Evolutionary conservation across 2,113 vertebrate genomes (phyloP), one percentile per base, ranked within the genome.

Genomic region (Caloenas nicobarica): DNA sequence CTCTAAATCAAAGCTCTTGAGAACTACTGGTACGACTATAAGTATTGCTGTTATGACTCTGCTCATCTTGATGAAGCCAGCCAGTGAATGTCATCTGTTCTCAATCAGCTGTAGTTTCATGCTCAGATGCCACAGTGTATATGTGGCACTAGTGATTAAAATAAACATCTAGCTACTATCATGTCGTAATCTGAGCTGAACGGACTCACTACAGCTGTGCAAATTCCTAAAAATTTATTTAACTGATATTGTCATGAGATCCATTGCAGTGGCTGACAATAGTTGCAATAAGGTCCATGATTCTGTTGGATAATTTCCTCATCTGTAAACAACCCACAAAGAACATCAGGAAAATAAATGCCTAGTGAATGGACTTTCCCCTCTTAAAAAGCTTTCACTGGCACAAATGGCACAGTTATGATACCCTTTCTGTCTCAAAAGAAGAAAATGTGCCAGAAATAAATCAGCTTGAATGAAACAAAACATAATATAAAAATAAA

Each of bases 371-470:
- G 60, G 28, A 44, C 14, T 5, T 77, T 33, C 7, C 23, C 16
- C 18, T 81, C 38, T 71, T 50, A n/a, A 61, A 68, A 68, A 44
- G 6, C 26, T 81, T 91, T 72, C 38, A 24, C 14, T 79, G 28
- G 24, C 29, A 42, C 57, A 64, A 64, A 64, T 53, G 16, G 22
- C 62, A 66, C 16, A 29, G 18, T 21, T 57, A 21, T 8, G 25
- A 26, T 36, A 50, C 3, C 18, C 8, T 7, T 53, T 90, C 40
- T 73, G 29, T 34, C 62, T 80, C 1, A 2, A 46, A 81, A 81
- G 25, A 62, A 50, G 23, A 38, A 0, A 1, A 51, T 1, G 24
- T 0, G 0, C 14, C 33, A 78, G 50, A 83, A 80, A 50, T 48
- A 24, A 15, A 16, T 51, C 28, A 38, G 13, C 16, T 22, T 61